Conservation (phyloP, 35 echinoderm and acorn worm species). For the Apostichopus japonicus region DNA sequence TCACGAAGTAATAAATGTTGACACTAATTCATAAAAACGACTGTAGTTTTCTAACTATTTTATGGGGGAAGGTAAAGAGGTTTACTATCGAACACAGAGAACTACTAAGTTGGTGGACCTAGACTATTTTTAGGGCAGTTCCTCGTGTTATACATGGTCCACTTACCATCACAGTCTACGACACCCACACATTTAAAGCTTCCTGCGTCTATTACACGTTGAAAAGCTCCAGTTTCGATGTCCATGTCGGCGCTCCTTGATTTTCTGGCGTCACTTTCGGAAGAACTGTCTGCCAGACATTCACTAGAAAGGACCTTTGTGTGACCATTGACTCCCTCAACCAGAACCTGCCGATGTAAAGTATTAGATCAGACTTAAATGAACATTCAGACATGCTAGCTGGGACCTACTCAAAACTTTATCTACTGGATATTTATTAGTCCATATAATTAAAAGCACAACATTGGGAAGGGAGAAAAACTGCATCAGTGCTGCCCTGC, state of each 20-base stretch:
- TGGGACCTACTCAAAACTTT: no score
- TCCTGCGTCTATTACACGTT: conserved; percentile 51
- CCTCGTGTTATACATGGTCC: no score
- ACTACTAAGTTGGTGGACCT: no score
- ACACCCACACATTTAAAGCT: conserved; percentile 51
- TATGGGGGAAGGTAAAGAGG: no score
- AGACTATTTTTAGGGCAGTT: no score
- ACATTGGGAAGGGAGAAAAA: background rate
- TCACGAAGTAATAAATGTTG: no score
- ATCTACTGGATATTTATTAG: no score
- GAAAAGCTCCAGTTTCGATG: conserved; percentile 54
- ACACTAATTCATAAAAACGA: no score
- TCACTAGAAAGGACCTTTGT: background rate
- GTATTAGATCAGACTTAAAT: background rate
- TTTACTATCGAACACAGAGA: no score
- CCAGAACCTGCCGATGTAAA: conserved; percentile 9
- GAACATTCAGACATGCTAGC: no score
- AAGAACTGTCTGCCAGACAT: background rate
- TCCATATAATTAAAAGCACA: background rate
- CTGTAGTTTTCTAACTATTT: no score
- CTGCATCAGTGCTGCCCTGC: no score
- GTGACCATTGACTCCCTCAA: background rate
- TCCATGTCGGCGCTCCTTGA: background rate
- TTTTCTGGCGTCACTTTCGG: background rate
- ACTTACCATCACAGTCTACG: background rate